Evolutionary conservation across 1,140 invertebrate genomes (phyloP), one percentile per base, ranked within the genome.

Genomic region (Meloidogyne floridensis): DNA sequence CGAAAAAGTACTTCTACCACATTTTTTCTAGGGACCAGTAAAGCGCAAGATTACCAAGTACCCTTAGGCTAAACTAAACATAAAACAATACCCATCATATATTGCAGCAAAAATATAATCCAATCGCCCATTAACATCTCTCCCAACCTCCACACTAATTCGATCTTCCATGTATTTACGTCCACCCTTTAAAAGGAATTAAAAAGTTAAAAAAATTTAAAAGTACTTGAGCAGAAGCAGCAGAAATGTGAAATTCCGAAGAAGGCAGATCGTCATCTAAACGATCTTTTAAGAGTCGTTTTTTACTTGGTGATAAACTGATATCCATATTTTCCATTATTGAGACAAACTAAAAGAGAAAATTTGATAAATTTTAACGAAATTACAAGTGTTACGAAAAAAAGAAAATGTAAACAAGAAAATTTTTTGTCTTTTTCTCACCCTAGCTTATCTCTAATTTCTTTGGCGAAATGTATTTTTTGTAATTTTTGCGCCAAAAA

Each of bases 141-240:
- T 32, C 18, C 76, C 83, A 51, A 81, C 83, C 20, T 84, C 83
- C 7, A 84, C 32, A 20, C 81, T 85, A 47, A 84, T 18, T 73
- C 83, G 32, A 83, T 82, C 72, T n/a, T 84, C 83, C 83, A 84
- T 84, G 72, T 84, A 84, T 54, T 73, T 69, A n/a, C 83, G 47
- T 54, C 83, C 83, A 6, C 83, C 83, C 83, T 84, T 15, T 8
- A 85, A 84, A 32, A 32, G 32, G 7, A 4, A 13, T 4, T 43
- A 69, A 32, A 59, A 59, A 74, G 56, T 8, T 69, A n/a, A 77
- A 18, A 42, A 78, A 77, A 42, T 42, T 11, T 80, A 0, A 0
- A 65, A 20, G 10, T 15, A 83, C 82, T 81, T 83, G 82, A 74
- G 75, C 74, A 42, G 82, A 73, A 54, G 81, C 80, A 15, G 78